Conservation (phyloP, 2,113 vertebrate species). For the Colaptes auratus region DNA sequence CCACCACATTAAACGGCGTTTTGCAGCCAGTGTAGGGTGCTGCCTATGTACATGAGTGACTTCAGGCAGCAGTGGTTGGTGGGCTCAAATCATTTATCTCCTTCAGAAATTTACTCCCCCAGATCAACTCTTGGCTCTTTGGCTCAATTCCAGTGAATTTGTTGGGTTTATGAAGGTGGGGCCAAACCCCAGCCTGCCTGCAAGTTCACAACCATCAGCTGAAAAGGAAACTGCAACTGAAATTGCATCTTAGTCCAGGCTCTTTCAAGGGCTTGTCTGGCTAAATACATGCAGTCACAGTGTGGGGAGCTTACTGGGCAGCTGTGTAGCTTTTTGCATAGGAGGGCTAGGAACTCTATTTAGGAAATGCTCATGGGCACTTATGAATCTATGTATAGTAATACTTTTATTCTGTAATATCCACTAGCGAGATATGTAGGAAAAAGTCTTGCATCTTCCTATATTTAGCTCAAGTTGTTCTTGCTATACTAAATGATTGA, state of each 20-base stretch:
- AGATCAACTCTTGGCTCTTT: background rate
- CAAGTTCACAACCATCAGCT: fast-evolving
- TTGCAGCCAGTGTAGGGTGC: fast-evolving
- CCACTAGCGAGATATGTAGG: background rate
- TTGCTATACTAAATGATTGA: background rate
- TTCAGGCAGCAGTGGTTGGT: background rate
- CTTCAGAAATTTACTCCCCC: background rate
- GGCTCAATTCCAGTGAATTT: background rate
- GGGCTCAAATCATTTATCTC: background rate
- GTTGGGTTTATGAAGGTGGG: background rate
- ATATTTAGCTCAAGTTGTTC: background rate
- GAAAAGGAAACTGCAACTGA: background rate
- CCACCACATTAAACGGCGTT: background rate
- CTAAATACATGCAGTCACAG: background rate
- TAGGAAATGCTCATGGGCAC: background rate
- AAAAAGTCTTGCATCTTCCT: background rate
- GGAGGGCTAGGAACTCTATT: background rate
- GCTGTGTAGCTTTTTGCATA: background rate
- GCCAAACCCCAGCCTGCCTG: background rate
- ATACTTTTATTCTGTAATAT: background rate
- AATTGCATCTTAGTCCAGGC: background rate
- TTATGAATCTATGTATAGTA: background rate
- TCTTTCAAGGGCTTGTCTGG: background rate
- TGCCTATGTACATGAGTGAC: background rate
- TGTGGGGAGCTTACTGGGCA: background rate